Evolutionary conservation across 2,113 vertebrate species (phyloP).

Genomic region (Apodemus speciosus): DNA sequence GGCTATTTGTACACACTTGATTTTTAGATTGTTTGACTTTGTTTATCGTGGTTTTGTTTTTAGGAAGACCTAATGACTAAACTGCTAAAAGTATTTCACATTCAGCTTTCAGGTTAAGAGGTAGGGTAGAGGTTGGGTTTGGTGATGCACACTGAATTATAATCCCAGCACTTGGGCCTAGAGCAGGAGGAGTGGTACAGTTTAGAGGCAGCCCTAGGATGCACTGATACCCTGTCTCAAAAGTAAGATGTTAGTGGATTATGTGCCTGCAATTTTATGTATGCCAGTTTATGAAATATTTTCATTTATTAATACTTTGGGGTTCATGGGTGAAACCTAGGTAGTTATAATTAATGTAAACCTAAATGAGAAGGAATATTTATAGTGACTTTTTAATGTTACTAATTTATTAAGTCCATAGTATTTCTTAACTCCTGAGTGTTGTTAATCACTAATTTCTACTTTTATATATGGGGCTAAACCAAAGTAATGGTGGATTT

Average conservation of each 20-base stretch:
- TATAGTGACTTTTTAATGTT: conserved; percentile 46
- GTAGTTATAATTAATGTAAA: neutral
- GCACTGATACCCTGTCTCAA: neutral
- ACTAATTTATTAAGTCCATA: conserved; percentile 8
- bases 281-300: neutral
- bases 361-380: conserved; percentile 36
- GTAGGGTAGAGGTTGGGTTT: neutral
- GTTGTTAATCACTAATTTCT: conserved; percentile 39
- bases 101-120: conserved; percentile 41
- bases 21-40: conserved; percentile 48
- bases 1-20: conserved; percentile 18
- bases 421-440: conserved; percentile 50
- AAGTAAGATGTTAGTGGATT: neutral
- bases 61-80: neutral
- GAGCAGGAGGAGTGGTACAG: neutral
- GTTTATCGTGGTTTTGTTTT: conserved; percentile 42
- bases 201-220: neutral
- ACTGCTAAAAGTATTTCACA: conserved; percentile 38
- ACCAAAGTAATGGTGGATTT: neutral
- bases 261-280: conserved; percentile 38
- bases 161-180: neutral
- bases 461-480: neutral
- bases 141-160: neutral
- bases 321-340: conserved; percentile 29
- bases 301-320: conserved; percentile 29